Base-by-base conservation (phyloP, 2,888 invertebrate genomes). In the Endotricha flammealis region DNA sequence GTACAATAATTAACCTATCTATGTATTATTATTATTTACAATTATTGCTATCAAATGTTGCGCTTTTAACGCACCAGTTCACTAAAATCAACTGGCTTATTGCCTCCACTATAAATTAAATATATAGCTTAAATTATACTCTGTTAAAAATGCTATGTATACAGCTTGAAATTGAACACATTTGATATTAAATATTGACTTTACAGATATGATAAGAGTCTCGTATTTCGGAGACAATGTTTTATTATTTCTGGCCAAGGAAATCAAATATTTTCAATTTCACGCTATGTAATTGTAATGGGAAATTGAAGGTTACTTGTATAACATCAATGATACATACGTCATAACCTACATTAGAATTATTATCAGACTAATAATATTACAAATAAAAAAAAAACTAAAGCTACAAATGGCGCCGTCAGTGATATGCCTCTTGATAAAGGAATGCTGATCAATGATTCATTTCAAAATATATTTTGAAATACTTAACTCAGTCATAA, bases 1-100 rank as follows among this genome's bases (percentile, higher is more conserved):
- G 64, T 80, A 79, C 66, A 75, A 76, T 78, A 82, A 80, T 85
- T 82, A 82, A 67, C 71, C 85, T 86, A 85, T 79, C 85, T 85
- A 85, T 67, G n/a, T n/a, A n/a, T n/a, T n/a, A 54, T 62, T 57
- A 48, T 50, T 85, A 83, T 85, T 53, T 83, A 86, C 85, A 86
- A 63, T 80, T 85, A 86, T 85, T 86, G 83, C 85, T 85, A 85
- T 83, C 64, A 64, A 79, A 72, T 74, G 54, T 71, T 68, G 85
- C 85, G 85, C 81, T 85, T 78, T 69, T 40, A 82, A 83, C 85
- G 83, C 83, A 52, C 69, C 63, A 72, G 64, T 73, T 64, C 56
- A 54, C 49, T 65, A 57, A 46, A 53, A 52, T 44, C 57, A 70
- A 74, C 64, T 66, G 73, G 71, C 71, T 78, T 78, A 79, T 75